Percentiles rank a stretch among this genome's conserved stretches.
Evolutionary conservation across 2,888 invertebrate genomes (phyloP).

Genomic region (Frankliniella fusca): DNA sequence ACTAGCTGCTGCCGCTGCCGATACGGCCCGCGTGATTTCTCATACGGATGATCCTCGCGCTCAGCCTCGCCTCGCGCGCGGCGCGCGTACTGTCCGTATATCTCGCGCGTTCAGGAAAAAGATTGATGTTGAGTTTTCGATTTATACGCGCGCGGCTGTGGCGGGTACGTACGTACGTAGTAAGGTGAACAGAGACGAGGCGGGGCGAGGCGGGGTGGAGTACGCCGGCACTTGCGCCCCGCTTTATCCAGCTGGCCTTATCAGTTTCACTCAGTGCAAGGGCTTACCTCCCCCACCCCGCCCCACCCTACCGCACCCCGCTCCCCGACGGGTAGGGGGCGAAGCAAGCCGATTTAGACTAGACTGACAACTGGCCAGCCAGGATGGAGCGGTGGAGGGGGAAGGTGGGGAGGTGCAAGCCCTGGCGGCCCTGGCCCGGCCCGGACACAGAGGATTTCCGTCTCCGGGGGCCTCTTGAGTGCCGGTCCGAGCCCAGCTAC

Average conservation of each 20-base stretch:
- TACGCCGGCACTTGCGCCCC: not conserved
- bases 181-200: not conserved
- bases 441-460: not conserved
- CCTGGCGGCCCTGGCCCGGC: too few species aligned
- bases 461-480: not conserved
- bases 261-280: conserved; percentile 10
- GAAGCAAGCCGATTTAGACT: conserved; percentile 25
- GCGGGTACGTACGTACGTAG: too few species aligned
- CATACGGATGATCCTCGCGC: too few species aligned
- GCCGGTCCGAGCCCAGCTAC: not conserved
- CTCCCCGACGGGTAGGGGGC: not conserved
- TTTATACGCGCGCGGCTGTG: too few species aligned
- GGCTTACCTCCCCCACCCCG: not conserved
- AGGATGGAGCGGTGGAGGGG: not conserved
- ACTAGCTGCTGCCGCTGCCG: too few species aligned
- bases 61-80: too few species aligned
- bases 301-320: conserved; percentile 28
- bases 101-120: too few species aligned
- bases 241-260: not conserved
- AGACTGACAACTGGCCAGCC: conserved; percentile 19
- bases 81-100: too few species aligned
- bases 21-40: too few species aligned
- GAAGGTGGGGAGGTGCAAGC: not conserved
- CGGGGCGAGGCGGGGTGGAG: not conserved
- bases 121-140: too few species aligned